Conservation (phyloP, 1,140 invertebrate genomes). For the Adoxophyes honmai region DNA sequence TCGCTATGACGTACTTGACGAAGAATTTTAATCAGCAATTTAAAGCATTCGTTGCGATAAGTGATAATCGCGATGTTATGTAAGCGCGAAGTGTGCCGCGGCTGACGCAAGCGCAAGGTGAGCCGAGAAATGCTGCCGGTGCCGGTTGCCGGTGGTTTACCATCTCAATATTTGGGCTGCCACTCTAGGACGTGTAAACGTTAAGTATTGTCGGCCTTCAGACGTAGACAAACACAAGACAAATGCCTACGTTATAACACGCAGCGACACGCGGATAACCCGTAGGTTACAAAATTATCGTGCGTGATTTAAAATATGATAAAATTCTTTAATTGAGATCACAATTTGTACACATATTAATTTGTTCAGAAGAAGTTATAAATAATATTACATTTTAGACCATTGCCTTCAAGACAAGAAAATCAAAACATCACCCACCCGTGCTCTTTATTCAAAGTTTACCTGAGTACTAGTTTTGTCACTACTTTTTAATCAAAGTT, state of each 20-base stretch:
- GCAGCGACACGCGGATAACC: background rate
- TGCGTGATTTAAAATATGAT: no score
- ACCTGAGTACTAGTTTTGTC: no score
- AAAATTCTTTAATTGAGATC: no score
- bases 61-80: conserved; percentile 15
- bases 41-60: background rate
- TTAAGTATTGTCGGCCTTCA: background rate
- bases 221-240: no score
- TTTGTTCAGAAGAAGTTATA: no score
- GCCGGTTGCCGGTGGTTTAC: conserved; percentile 18
- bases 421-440: no score
- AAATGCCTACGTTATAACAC: background rate
- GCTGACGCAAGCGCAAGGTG: conserved; percentile 26
- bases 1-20: no score
- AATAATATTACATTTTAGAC: no score
- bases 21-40: conserved; percentile 10
- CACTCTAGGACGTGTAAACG: background rate
- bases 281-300: background rate
- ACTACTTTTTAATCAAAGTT: no score
- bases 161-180: background rate
- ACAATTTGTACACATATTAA: no score
- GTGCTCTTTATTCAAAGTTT: no score
- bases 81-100: conserved; percentile 20
- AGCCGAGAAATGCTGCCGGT: conserved; percentile 22
- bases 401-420: no score